Conservation (phyloP, 2,888 invertebrate genomes). For the Galeruca laticollis region DNA sequence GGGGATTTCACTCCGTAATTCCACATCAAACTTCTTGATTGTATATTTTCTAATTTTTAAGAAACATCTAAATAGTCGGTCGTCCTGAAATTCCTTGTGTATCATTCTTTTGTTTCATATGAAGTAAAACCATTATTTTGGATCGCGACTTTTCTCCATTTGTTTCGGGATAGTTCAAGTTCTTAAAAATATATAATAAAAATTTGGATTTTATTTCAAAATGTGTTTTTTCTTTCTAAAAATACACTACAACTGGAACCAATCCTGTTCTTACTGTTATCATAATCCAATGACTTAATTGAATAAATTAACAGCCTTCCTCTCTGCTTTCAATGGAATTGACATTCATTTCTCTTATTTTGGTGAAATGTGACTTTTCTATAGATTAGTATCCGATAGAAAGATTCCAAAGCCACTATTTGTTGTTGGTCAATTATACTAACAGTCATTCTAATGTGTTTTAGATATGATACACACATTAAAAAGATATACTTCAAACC, state of each 20-base stretch:
- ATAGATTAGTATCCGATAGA: not conserved
- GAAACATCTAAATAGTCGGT: too few species aligned
- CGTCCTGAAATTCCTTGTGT: too few species aligned
- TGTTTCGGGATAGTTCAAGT: too few species aligned
- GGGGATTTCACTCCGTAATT: too few species aligned
- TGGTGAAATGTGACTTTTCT: not conserved
- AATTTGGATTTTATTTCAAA: too few species aligned
- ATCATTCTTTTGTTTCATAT: too few species aligned
- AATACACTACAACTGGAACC: not conserved
- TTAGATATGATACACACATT: not conserved
- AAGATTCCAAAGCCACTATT: not conserved
- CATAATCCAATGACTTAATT: slow-evolving; percentile 29
- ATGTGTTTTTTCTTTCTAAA: not conserved
- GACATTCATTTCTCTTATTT: slow-evolving; percentile 22
- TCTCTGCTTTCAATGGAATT: slow-evolving; percentile 17
- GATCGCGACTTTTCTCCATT: too few species aligned
- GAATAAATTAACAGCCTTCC: slow-evolving; percentile 22
- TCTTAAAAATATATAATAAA: too few species aligned
- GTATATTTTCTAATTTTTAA: too few species aligned
- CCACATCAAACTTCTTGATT: too few species aligned
- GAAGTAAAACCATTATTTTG: too few species aligned
- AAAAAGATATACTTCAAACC: too few species aligned
- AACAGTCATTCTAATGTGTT: not conserved
- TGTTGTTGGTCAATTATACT: not conserved
- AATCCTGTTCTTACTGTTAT: slow-evolving; percentile 20